phyloP scores from a whole-genome alignment of 1,140 invertebrate species.

The Lanistes nyassanus region DNA sequence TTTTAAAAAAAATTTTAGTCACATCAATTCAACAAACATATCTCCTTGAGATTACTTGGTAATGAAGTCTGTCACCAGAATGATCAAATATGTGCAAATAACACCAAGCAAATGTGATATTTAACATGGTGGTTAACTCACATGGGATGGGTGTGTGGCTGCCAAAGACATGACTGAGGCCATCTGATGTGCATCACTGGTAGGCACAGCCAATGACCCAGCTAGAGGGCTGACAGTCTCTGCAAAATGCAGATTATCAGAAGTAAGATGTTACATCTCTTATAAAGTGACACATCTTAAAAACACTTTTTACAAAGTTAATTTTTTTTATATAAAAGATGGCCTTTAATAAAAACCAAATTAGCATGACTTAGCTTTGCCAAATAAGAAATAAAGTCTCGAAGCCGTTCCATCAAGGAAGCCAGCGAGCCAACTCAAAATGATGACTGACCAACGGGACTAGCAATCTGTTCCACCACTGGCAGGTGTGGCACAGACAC shows the following conservation, averaged over 20 bases:
- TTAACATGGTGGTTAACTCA: neutral
- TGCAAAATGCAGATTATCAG: neutral
- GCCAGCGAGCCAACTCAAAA: too few relatives aligned
- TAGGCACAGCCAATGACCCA: neutral
- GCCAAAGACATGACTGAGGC: neutral
- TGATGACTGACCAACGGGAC: constrained; percentile 27
- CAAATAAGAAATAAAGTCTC: too few relatives aligned
- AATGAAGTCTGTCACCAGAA: too few relatives aligned
- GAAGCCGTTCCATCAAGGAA: too few relatives aligned
- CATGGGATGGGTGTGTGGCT: constrained; percentile 1
- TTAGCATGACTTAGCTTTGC: neutral
- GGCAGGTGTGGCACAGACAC: constrained; percentile 17
- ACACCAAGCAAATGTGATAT: neutral
- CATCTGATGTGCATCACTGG: constrained; percentile 2
- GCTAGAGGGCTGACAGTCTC: constrained; percentile 12
- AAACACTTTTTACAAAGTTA: neutral
- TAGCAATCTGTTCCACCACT: constrained; percentile 28
- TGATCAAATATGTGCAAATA: neutral
- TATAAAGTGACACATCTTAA: neutral
- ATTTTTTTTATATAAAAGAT: neutral
- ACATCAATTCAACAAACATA: too few relatives aligned
- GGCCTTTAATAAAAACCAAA: neutral
- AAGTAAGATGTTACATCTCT: neutral
- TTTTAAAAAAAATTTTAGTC: too few relatives aligned
- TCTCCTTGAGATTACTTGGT: too few relatives aligned